Evolutionary conservation across 2,888 invertebrate genomes (phyloP).

Genomic region (Byasa hedistus): DNA sequence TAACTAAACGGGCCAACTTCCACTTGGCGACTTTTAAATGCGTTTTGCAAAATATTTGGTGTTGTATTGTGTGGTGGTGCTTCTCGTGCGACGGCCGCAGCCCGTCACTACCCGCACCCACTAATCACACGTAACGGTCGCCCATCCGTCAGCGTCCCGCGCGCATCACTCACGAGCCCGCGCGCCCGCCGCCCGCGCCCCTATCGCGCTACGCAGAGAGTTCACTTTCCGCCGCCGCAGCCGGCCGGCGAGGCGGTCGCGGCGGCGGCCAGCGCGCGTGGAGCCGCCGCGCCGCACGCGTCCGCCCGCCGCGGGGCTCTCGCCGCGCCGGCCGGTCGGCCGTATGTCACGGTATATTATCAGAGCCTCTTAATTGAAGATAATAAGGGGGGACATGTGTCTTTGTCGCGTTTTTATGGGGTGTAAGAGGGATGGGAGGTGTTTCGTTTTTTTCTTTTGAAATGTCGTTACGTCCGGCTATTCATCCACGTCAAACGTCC

Average conservation of each 20-base stretch:
- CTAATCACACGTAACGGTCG: constrained; percentile 71
- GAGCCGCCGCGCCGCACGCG: constrained; percentile 40
- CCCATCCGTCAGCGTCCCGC: constrained; percentile 61
- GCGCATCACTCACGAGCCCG: constrained; percentile 63
- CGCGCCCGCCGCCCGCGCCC: constrained; percentile 38
- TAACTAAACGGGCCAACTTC: no score
- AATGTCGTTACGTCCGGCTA: constrained; percentile 60
- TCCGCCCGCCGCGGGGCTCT: constrained; percentile 39
- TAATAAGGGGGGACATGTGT: constrained; percentile 78
- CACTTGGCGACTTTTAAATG: no score
- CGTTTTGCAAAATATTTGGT: no score
- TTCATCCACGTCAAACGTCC: constrained; percentile 61
- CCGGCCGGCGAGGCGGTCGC: constrained; percentile 44
- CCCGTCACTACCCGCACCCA: constrained; percentile 41
- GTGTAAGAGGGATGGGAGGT: constrained; percentile 61
- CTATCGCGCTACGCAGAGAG: constrained; percentile 40
- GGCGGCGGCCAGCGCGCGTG: constrained; percentile 45
- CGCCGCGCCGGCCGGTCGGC: constrained; percentile 46
- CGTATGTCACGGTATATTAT: constrained; percentile 76
- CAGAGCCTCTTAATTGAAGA: constrained; percentile 78
- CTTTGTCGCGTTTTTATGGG: constrained; percentile 76
- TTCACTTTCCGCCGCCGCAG: constrained; percentile 38
- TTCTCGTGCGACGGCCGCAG: constrained; percentile 2
- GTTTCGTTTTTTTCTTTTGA: constrained; percentile 60
- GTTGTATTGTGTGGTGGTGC: no score